These are phyloP conservation scores for Apus apus DNA, from an alignment of 2,113 vertebrate genomes.

Conservation along the genomic window DNA sequence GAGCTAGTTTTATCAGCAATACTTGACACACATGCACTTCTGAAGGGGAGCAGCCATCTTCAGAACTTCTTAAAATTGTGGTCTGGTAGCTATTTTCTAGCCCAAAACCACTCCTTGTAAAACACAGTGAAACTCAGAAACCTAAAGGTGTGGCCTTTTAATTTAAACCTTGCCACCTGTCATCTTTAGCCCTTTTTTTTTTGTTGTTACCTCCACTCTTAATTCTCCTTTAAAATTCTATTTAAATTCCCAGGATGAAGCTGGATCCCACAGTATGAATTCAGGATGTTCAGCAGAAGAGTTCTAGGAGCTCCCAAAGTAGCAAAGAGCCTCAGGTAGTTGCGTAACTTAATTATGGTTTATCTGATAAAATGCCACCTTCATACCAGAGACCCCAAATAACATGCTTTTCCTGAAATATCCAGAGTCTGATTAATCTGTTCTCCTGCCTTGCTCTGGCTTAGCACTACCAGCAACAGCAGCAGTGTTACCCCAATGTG, in stretches of 20 bases:
- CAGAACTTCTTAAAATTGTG: conserved; percentile 14
- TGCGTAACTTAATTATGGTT: conserved; percentile 43
- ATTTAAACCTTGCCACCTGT: neutral
- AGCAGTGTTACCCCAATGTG: neutral
- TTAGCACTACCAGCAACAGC: conserved; percentile 6
- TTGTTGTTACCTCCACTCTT: neutral
- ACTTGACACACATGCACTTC: neutral
- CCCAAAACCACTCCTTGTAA: neutral
- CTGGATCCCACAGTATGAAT: neutral
- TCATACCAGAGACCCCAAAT: conserved; percentile 53
- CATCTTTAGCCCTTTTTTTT: neutral
- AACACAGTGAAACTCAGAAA: neutral
- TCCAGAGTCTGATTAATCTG: neutral
- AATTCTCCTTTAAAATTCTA: neutral
- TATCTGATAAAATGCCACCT: conserved; percentile 60
- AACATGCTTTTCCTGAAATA: conserved; percentile 37
- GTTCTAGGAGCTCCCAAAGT: neutral
- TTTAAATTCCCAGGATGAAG: neutral
- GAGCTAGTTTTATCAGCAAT: fast-evolving
- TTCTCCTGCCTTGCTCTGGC: conserved; percentile 18
- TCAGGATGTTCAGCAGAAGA: neutral
- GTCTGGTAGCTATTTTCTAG: neutral
- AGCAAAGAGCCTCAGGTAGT: neutral
- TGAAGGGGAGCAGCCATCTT: neutral
- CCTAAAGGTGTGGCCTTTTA: neutral